Base-by-base conservation (phyloP, 1,140 invertebrate species). In the Cotesia glomerata region DNA sequence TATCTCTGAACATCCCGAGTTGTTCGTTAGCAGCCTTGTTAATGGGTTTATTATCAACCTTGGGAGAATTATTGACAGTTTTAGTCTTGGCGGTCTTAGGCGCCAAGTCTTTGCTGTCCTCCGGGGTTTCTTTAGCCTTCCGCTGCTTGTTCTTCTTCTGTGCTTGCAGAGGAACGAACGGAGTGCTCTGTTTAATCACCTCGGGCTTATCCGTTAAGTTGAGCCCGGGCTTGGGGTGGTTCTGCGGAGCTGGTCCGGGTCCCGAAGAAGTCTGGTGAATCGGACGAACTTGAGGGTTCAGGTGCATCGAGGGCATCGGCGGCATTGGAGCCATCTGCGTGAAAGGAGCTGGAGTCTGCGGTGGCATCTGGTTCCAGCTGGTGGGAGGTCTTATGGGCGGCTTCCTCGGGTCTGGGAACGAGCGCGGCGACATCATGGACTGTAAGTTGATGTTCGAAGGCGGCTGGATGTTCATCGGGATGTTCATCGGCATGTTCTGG, bases 121-220 rank as follows among this genome's bases (percentile, higher is more conserved):
- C 32, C 32, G 59, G 13, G 36, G 54, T 51, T 52, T 79, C 61
- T 34, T 75, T 78, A 3, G 65, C n/a, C 45, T 72, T 77, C 8
- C 67, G 66, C n/a, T 77, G 79, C 58, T 84, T 78, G 11, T 80
- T 85, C 65, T 86, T 86, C 32, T 87, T 88, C 35, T 87, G 86
- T 5, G 86, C 87, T 73, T 88, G 87, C 7, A 88, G 76, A 0
- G 87, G 87, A 11, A 88, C 85, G 13, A 88, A 88, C 0, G 85
- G 74, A 3, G 81, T 79, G 34, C 34, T 78, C 5, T 80, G 79
- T 5, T 76, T 14, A 3, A n/a, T 82, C 2, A 74, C 79, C 77
- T 87, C 84, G 77, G 63, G 78, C 76, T 14, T 78, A 82, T 59
- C 58, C 0, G 67, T 2, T 5, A 45, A 9, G 39, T 2, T 7